Evolutionary conservation across 2,113 vertebrate species (phyloP), one percentile per base, ranked within the genome.

Genomic region (Laticauda colubrina): DNA sequence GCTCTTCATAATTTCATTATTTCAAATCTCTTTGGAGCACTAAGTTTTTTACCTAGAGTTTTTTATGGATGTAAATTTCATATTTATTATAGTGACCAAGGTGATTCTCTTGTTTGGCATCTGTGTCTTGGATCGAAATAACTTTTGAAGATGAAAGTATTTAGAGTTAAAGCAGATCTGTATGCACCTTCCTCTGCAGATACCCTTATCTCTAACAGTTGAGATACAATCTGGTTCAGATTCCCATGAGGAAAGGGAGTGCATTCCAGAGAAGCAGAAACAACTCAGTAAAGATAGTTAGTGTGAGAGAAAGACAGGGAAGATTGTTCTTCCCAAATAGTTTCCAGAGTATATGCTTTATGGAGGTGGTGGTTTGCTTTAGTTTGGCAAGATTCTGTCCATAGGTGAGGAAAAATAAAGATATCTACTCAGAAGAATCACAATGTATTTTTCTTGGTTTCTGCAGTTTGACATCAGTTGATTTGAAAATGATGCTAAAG

Each of bases 1-100:
- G 95, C 93, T 96, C 95, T 95, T 94, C 57, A 24, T 93, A 94
- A 96, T 94, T 95, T 96, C 95, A 95, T 97, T 94, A 94, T 93
- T 92, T 93, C 23, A 29, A 0, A 57, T 94, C 95, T 96, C 95
- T 94, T 95, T 95, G 94, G 96, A 94, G 95, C 90, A 87, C 90
- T 91, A 23, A 1, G 0, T 59, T 85, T 93, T 88, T 92, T 93
- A 93, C 24, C 89, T 90, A 91, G 89, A 75, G 24, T 93, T 69
- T 92, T 92, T 94, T 53, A 92, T 81, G 90, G 88, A 93, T 43
- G 51, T 86, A 89, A 45, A 75, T 94, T 95, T 95, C 93, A 43
- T 29, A 23, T 94, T 90, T 14, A 89, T 91, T 90, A 61, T 51
- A 21, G 18, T n/a, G 88, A 59, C 88, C 45, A 90, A 54, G 87